Evolutionary conservation across 2,797 vertebrate species (phyloP).

Genomic region (Sebastes nivosus): DNA sequence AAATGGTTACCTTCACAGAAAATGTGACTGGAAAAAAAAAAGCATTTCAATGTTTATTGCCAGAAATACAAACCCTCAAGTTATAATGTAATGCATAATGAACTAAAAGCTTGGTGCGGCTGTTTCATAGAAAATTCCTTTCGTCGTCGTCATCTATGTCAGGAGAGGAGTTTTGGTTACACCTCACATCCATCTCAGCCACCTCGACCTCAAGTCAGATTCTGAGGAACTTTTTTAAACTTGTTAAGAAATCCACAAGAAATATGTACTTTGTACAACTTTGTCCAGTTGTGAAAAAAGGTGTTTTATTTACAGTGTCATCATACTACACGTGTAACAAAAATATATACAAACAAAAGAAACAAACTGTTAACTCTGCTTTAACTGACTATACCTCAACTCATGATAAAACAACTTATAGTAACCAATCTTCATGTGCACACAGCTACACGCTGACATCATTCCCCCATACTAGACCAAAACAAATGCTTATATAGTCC

Average conservation of each 20-base stretch:
- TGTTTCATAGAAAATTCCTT: not conserved
- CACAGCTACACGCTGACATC: too few relatives aligned
- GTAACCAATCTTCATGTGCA: too few relatives aligned
- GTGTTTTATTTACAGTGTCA: too few relatives aligned
- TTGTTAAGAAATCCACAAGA: not conserved
- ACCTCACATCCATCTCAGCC: not conserved
- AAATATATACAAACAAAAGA: too few relatives aligned
- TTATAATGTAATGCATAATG: not conserved
- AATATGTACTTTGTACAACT: not conserved
- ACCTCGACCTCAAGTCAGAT: not conserved
- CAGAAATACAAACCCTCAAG: conserved; percentile 4
- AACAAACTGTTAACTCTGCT: too few relatives aligned
- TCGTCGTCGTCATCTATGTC: not conserved
- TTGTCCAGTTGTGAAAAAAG: too few relatives aligned
- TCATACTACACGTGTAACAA: too few relatives aligned
- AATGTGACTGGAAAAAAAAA: not conserved
- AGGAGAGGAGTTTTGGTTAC: not conserved
- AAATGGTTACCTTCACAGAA: not conserved
- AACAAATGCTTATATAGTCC: too few relatives aligned
- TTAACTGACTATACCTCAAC: too few relatives aligned
- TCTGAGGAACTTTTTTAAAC: not conserved
- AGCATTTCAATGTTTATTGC: conserved; percentile 16
- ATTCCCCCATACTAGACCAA: too few relatives aligned
- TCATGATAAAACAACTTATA: too few relatives aligned
- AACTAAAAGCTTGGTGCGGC: not conserved